phyloP scores from a whole-genome alignment of 2,797 vertebrate species.

The Menidia menidia region DNA sequence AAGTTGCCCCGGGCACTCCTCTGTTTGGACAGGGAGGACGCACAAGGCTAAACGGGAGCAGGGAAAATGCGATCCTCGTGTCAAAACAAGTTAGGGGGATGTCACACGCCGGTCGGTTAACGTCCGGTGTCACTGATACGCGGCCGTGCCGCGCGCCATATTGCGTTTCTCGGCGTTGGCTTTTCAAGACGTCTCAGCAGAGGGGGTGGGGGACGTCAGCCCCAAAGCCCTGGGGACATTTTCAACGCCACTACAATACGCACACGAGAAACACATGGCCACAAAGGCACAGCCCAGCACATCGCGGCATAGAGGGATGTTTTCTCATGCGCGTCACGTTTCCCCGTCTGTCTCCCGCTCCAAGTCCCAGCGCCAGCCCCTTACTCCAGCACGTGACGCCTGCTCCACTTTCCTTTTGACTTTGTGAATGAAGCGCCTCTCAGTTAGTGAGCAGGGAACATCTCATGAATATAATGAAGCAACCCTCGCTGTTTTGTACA shows the following conservation, averaged over 20 bases:
- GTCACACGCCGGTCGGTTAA: conserved; percentile 50
- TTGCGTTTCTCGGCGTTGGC: conserved; percentile 41
- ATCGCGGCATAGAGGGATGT: conserved; percentile 19
- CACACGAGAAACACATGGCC: conserved; percentile 6
- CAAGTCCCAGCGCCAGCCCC: conserved; percentile 25
- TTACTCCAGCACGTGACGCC: conserved; percentile 45
- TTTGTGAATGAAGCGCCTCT: conserved; percentile 74
- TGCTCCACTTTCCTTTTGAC: conserved; percentile 55
- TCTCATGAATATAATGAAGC: conserved; percentile 75
- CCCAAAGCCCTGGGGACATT: conserved; percentile 35
- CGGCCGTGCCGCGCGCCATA: conserved; percentile 27
- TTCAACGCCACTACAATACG: conserved; percentile 26
- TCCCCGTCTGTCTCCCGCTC: conserved; percentile 4
- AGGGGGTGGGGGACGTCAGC: conserved; percentile 42
- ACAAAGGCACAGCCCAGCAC: conserved; percentile 9
- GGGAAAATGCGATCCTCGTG: conserved; percentile 54
- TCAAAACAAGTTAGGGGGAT: conserved; percentile 54
- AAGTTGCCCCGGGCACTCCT: conserved; percentile 40
- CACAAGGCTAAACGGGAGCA: conserved; percentile 50
- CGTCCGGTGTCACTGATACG: conserved; percentile 40
- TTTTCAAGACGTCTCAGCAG: conserved; percentile 61
- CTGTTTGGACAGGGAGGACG: conserved; percentile 60
- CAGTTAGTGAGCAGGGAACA: conserved; percentile 55
- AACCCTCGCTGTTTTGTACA: conserved; percentile 35
- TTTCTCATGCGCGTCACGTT: conserved; percentile 35